Percentiles rank a stretch among this genome's conserved stretches.
These are phyloP conservation scores for Ciconia nigra DNA, from an alignment of 2,797 vertebrate genomes.

Conservation along the genomic window DNA sequence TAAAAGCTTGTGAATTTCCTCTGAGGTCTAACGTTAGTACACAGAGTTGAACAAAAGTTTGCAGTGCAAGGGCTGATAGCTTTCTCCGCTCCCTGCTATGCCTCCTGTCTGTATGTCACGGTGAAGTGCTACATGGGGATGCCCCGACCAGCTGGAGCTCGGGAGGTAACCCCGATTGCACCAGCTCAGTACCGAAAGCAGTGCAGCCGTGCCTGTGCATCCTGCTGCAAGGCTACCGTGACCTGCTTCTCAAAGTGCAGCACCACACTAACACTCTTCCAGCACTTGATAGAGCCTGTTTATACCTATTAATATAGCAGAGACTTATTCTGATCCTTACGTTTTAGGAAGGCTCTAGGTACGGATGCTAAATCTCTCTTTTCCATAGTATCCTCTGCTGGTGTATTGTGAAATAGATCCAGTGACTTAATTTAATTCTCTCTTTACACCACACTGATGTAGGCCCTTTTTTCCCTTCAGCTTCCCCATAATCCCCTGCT, in stretches of 20 bases:
- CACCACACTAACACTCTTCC: neutral
- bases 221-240: accelerated
- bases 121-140: neutral
- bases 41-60: neutral
- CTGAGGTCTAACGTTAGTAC: neutral
- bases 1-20: conserved; percentile 8
- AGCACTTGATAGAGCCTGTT: neutral
- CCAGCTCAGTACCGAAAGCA: neutral
- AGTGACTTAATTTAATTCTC: conserved; percentile 12
- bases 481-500: conserved; percentile 19
- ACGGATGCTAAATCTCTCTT: neutral
- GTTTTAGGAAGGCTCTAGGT: neutral
- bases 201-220: neutral
- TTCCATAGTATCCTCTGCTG: neutral
- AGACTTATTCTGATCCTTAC: neutral
- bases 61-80: neutral
- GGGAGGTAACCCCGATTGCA: neutral
- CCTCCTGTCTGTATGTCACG: accelerated
- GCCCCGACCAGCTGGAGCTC: neutral
- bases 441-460: neutral
- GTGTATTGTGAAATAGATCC: neutral
- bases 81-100: neutral
- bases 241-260: neutral
- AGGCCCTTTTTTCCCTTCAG: neutral
- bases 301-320: neutral